These are phyloP conservation scores for Eupithecia tripunctaria DNA, from an alignment of 2,888 invertebrate species.

Conservation along the genomic window DNA sequence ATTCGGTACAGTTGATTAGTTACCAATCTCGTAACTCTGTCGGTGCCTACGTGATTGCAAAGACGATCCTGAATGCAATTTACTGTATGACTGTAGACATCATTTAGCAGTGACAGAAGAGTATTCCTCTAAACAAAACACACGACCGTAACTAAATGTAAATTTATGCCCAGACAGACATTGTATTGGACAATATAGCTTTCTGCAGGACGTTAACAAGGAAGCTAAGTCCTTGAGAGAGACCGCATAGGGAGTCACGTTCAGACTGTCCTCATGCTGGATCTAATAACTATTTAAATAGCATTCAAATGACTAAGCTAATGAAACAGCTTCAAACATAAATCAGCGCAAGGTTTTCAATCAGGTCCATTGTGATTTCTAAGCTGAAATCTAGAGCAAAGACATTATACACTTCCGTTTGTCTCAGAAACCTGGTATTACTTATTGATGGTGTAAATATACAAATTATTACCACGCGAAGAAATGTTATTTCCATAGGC, in stretches of 20 bases:
- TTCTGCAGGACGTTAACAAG: conserved; percentile 52
- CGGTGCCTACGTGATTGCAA: conserved; percentile 4
- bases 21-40: conserved; percentile 20
- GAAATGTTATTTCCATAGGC: neutral
- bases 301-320: conserved; percentile 26
- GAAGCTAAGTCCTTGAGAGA: conserved; percentile 51
- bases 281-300: conserved; percentile 37
- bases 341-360: conserved; percentile 1
- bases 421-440: neutral
- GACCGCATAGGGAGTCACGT: conserved; percentile 47
- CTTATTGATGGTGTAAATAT: conserved; percentile 3
- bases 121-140: conserved; percentile 51
- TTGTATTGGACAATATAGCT: conserved; percentile 49
- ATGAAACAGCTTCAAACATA: conserved; percentile 23
- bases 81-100: conserved; percentile 35
- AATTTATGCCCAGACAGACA: conserved; percentile 52
- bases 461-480: neutral
- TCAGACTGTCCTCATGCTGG: conserved; percentile 33
- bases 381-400: conserved; percentile 5
- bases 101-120: conserved; percentile 50
- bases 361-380: neutral
- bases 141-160: conserved; percentile 51
- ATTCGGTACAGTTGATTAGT: too few relatives aligned
- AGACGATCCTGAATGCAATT: conserved; percentile 24
- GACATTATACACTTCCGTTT: conserved; percentile 1